phyloP scores from a whole-genome alignment of 2,888 invertebrate genomes.

The Hyposoter dolosus region DNA sequence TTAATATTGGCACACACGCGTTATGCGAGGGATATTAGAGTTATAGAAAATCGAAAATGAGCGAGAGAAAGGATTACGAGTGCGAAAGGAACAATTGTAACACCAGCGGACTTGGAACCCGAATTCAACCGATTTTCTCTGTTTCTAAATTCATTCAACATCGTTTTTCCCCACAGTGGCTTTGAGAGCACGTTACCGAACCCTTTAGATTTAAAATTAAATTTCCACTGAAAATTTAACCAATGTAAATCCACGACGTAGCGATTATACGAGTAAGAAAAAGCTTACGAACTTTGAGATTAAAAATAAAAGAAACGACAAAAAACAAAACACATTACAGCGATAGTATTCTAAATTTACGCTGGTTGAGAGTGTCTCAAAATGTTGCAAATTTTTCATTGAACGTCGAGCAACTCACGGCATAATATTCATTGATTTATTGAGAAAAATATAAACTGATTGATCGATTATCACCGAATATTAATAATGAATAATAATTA shows the following conservation, averaged over 20 bases:
- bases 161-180: neutral
- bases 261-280: slow-evolving; percentile 8
- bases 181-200: slow-evolving; percentile 19
- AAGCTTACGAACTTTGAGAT: slow-evolving; percentile 10
- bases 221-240: neutral
- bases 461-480: neutral
- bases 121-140: slow-evolving; percentile 24
- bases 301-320: neutral
- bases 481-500: slow-evolving; percentile 26
- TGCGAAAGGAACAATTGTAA: slow-evolving; percentile 34
- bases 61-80: slow-evolving; percentile 7
- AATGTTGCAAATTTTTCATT: neutral
- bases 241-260: slow-evolving; percentile 13
- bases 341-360: slow-evolving; percentile 24
- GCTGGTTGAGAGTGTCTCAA: slow-evolving; percentile 47
- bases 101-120: slow-evolving; percentile 15
- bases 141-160: neutral
- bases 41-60: neutral
- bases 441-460: neutral
- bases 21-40: slow-evolving; percentile 14
- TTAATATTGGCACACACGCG: slow-evolving; percentile 39
- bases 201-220: neutral
- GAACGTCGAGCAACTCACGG: neutral
- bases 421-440: neutral
- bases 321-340: neutral